phyloP scores from a whole-genome alignment of 1,140 invertebrate genomes.

The Matsumurasca onukii region DNA sequence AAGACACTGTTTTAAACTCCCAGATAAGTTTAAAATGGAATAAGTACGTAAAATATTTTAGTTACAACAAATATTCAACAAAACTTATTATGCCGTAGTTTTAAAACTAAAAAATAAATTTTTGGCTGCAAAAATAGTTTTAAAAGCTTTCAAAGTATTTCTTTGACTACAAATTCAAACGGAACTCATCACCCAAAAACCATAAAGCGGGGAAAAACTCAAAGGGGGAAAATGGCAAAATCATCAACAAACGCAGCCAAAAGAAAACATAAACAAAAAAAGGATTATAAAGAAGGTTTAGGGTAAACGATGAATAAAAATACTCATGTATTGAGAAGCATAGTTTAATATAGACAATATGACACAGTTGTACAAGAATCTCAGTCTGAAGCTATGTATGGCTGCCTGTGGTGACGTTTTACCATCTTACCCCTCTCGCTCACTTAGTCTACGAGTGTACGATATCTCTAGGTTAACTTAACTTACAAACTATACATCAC shows the following conservation, averaged over 20 bases:
- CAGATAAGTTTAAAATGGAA: too few species aligned
- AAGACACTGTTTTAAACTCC: too few species aligned
- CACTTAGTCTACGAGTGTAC: too few species aligned
- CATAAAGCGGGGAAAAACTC: constrained; percentile 3
- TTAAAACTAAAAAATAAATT: too few species aligned
- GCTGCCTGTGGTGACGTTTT: constrained; percentile 52
- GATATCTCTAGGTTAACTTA: too few species aligned
- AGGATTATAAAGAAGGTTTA: not conserved
- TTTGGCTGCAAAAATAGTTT: too few species aligned
- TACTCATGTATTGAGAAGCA: not conserved
- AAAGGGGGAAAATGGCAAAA: constrained; percentile 24
- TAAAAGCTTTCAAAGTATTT: too few species aligned
- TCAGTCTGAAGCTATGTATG: constrained; percentile 28
- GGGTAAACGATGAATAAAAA: not conserved
- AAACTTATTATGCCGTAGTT: too few species aligned
- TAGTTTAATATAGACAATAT: constrained; percentile 18
- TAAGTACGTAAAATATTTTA: too few species aligned
- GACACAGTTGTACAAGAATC: constrained; percentile 11
- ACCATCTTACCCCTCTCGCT: constrained; percentile 42
- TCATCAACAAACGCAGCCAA: constrained; percentile 17
- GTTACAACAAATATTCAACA: too few species aligned
- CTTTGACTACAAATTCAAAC: too few species aligned
- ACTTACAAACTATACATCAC: too few species aligned
- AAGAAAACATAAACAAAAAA: not conserved
- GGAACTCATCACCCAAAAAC: not conserved